phyloP scores from a whole-genome alignment of 1,140 invertebrate species.

The Antheraea mylitta region DNA sequence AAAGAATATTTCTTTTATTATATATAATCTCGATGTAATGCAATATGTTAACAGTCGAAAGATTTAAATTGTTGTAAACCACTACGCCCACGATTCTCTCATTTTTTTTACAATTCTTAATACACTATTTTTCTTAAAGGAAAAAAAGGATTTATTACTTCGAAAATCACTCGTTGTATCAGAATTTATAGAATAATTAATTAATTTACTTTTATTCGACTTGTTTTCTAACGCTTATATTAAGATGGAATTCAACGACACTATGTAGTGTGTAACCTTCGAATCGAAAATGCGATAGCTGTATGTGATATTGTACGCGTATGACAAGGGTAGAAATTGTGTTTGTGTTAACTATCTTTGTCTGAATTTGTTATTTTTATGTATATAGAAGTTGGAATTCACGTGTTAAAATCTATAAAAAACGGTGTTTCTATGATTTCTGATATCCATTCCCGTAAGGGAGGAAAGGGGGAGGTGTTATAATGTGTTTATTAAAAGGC shows the following conservation, averaged over 20 bases:
- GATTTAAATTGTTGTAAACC: neutral
- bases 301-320: constrained; percentile 28
- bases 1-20: too few species aligned
- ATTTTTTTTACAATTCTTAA: neutral
- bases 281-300: constrained; percentile 16
- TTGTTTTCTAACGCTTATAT: too few species aligned
- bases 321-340: neutral
- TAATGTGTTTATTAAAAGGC: too few species aligned
- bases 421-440: neutral
- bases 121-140: constrained; percentile 1
- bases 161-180: neutral
- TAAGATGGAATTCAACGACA: neutral
- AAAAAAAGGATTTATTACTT: neutral
- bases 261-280: neutral
- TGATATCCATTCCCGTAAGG: neutral
- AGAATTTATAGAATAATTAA: too few species aligned
- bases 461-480: too few species aligned
- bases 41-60: neutral
- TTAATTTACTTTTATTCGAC: too few species aligned
- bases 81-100: constrained; percentile 1
- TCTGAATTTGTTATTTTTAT: neutral
- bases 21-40: neutral
- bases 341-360: neutral
- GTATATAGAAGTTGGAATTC: neutral
- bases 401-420: neutral